phyloP scores from a whole-genome alignment of 1,140 invertebrate genomes.

The Carcinoscorpius rotundicauda region DNA sequence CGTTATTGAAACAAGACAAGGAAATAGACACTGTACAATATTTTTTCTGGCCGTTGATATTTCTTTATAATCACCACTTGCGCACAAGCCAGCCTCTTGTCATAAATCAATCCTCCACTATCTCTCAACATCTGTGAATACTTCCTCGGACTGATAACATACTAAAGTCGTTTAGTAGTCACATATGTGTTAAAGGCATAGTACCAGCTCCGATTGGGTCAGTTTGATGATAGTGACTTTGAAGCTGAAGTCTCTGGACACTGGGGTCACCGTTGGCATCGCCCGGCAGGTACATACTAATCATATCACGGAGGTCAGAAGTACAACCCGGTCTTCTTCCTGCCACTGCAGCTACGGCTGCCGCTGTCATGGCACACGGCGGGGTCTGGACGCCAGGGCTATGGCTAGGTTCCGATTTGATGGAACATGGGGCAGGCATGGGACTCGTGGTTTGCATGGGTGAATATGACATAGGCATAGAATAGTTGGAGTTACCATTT shows the following conservation, averaged over 20 bases:
- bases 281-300: constrained; percentile 63
- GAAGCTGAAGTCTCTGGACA: constrained; percentile 36
- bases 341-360: constrained; percentile 34
- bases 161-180: constrained; percentile 29
- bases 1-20: too few relatives aligned
- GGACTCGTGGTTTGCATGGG: constrained; percentile 39
- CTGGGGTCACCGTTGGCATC: constrained; percentile 26
- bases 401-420: constrained; percentile 56
- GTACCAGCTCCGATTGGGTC: constrained; percentile 41
- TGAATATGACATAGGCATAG: constrained; percentile 44
- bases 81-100: too few relatives aligned
- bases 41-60: too few relatives aligned
- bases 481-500: constrained; percentile 54
- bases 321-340: constrained; percentile 34
- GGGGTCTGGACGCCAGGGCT: constrained; percentile 41
- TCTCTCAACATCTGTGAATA: too few relatives aligned
- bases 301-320: constrained; percentile 51
- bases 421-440: constrained; percentile 48
- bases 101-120: too few relatives aligned
- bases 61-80: too few relatives aligned
- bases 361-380: constrained; percentile 23
- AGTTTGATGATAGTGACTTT: constrained; percentile 31
- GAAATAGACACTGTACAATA: too few relatives aligned
- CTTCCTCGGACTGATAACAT: too few relatives aligned
- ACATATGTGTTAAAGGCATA: constrained; percentile 62